These are phyloP conservation scores for Berghia stephanieae DNA, from an alignment of 1,140 invertebrate genomes.

Conservation along the genomic window DNA sequence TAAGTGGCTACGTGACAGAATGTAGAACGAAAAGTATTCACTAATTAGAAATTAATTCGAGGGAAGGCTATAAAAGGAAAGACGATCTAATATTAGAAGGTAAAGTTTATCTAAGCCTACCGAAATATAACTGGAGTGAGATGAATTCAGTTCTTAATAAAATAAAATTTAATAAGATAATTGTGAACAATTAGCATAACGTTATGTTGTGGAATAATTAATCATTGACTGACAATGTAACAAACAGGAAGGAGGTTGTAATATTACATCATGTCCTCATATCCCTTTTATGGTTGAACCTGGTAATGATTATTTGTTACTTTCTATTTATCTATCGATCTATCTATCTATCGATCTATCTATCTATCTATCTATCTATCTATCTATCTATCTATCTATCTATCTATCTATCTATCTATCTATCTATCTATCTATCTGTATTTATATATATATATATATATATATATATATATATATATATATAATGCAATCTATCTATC, in stretches of 20 bases:
- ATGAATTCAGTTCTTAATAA: no score
- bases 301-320: background rate
- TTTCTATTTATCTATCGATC: background rate
- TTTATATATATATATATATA: constrained; percentile 11
- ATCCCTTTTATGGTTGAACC: no score
- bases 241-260: no score
- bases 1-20: no score
- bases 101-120: no score
- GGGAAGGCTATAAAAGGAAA: no score
- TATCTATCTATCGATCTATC: constrained; percentile 19
- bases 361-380: background rate
- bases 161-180: background rate
- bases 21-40: no score
- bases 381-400: constrained; percentile 9
- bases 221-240: background rate
- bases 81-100: no score
- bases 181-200: background rate
- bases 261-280: no score
- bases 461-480: background rate
- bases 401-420: constrained; percentile 10
- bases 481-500: no score
- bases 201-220: background rate
- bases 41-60: no score
- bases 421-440: background rate
- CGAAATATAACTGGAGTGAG: no score